A percentile compares a stretch with the other conserved stretches of the same genome.
Conservation (phyloP, 2,888 invertebrate genomes). For the Apomyelois bistriatella region DNA sequence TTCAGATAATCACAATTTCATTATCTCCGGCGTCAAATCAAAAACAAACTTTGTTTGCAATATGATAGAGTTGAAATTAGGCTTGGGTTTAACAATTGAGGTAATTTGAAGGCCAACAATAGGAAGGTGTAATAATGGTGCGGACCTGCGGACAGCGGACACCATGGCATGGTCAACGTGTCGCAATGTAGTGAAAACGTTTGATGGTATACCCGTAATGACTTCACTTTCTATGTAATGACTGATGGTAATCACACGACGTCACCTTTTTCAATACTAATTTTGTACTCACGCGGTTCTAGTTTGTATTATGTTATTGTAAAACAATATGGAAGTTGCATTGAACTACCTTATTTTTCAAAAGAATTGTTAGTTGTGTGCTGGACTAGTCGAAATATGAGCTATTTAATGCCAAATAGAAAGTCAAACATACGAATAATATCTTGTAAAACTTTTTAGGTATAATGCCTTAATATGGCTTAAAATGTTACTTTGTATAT, state of each 20-base stretch:
- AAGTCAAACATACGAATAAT: too few species aligned
- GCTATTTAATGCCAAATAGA: too few species aligned
- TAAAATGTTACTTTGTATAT: too few species aligned
- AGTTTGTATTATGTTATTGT: too few species aligned
- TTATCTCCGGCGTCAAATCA: not conserved
- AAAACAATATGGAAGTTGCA: not conserved
- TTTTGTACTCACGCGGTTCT: not conserved
- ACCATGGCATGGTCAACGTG: constrained; percentile 1
- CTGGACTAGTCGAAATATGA: too few species aligned
- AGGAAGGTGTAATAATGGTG: constrained; percentile 9
- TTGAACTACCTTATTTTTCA: too few species aligned
- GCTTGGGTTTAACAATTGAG: not conserved
- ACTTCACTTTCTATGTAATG: constrained; percentile 14
- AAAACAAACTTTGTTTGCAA: not conserved
- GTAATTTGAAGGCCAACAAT: constrained; percentile 10
- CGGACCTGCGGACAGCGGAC: not conserved
- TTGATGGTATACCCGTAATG: constrained; percentile 2
- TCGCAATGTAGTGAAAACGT: constrained; percentile 11
- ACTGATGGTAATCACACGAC: constrained; percentile 8
- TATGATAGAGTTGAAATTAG: not conserved
- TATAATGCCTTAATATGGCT: too few species aligned
- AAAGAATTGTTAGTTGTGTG: too few species aligned
- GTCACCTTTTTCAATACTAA: not conserved
- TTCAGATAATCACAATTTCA: constrained; percentile 8
- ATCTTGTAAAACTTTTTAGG: too few species aligned